These are phyloP conservation scores for Matsumyia berberina DNA, from an alignment of 2,888 invertebrate genomes.

Conservation along the genomic window DNA sequence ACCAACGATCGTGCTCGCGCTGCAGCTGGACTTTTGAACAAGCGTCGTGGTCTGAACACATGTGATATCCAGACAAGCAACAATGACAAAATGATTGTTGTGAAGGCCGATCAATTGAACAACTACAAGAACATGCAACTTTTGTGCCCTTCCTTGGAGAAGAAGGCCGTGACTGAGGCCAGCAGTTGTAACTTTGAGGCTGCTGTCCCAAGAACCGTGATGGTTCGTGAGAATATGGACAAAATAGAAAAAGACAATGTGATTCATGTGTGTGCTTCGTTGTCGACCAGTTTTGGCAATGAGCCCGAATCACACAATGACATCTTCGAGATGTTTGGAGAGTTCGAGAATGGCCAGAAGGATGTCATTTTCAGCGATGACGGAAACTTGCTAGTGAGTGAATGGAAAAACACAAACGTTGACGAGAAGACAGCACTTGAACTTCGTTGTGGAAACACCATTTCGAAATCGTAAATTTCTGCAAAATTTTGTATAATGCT, in stretches of 20 bases:
- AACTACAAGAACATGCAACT: slow-evolving; percentile 81
- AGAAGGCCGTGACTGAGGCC: slow-evolving; percentile 81
- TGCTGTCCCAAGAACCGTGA: slow-evolving; percentile 81
- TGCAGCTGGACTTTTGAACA: slow-evolving; percentile 82
- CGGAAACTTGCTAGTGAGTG: slow-evolving; percentile 80
- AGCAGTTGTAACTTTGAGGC: slow-evolving; percentile 82
- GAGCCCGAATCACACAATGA: slow-evolving; percentile 80
- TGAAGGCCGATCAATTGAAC: slow-evolving; percentile 80
- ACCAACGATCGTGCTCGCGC: slow-evolving; percentile 80
- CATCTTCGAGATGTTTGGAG: slow-evolving; percentile 83
- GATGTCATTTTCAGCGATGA: slow-evolving; percentile 83
- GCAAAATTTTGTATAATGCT: neutral
- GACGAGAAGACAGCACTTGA: slow-evolving; percentile 81
- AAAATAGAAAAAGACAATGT: slow-evolving; percentile 82
- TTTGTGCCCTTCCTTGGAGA: slow-evolving; percentile 81
- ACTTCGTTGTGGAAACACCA: slow-evolving; percentile 79
- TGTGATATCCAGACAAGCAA: slow-evolving; percentile 79
- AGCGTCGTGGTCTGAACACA: slow-evolving; percentile 80
- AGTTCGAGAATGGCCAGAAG: slow-evolving; percentile 80
- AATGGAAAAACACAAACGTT: slow-evolving; percentile 79
- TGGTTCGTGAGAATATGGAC: slow-evolving; percentile 79
- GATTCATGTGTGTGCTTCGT: slow-evolving; percentile 81
- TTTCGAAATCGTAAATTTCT: slow-evolving; percentile 50
- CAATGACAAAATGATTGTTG: slow-evolving; percentile 80
- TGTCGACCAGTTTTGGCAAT: slow-evolving; percentile 82